Conservation (phyloP, 2,888 invertebrate species). For the Drosophila mettleri region DNA sequence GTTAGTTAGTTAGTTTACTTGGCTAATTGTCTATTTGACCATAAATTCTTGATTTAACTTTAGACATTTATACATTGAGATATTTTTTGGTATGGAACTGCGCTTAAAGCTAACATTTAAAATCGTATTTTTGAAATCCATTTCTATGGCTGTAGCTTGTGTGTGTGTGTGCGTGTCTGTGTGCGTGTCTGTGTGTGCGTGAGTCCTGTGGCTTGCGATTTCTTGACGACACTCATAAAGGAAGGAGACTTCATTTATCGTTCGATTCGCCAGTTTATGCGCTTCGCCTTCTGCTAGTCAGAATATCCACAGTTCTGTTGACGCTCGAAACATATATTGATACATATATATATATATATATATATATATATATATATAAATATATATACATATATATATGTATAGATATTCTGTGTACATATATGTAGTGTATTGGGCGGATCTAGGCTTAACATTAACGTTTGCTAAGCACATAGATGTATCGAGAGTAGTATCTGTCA, state of each 20-base stretch:
- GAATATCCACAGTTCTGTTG: constrained; percentile 43
- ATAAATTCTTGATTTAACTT: constrained; percentile 46
- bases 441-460: background rate
- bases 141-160: background rate
- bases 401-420: no score
- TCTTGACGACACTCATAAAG: no score
- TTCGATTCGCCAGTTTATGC: background rate
- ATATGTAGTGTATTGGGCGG: constrained; percentile 5
- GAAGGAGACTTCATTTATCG: no score
- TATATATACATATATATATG: no score
- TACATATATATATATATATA: no score
- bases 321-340: background rate
- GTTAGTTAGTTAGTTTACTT: constrained; percentile 17
- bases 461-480: background rate
- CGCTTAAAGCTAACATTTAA: constrained; percentile 55
- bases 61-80: constrained; percentile 45
- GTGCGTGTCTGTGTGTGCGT: background rate
- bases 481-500: background rate
- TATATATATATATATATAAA: no score
- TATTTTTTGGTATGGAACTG: constrained; percentile 24
- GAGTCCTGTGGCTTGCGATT: background rate
- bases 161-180: background rate
- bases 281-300: background rate
- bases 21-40: constrained; percentile 48
- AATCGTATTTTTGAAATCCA: constrained; percentile 22